These are phyloP conservation scores for Benthosema pterotum DNA, from an alignment of 2,797 vertebrate species.

Conservation along the genomic window DNA sequence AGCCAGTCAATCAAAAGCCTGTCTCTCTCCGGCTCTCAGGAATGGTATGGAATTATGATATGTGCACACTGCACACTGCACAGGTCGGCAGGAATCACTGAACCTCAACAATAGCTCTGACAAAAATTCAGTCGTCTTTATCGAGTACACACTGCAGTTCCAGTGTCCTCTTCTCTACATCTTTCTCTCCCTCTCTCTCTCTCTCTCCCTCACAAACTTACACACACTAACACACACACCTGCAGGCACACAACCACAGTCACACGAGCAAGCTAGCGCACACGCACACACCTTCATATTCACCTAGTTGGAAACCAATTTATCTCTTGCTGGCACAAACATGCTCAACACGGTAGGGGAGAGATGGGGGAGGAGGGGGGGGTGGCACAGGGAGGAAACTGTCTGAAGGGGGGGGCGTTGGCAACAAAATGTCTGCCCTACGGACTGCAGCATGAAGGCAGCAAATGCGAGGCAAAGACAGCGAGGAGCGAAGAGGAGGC, in stretches of 20 bases:
- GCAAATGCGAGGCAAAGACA: conserved; percentile 22
- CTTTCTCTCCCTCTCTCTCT: too few species aligned
- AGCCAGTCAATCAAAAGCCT: background rate
- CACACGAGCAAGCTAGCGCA: conserved; percentile 19
- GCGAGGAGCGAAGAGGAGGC: conserved; percentile 16
- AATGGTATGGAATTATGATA: background rate
- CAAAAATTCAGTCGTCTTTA: too few species aligned
- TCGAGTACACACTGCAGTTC: too few species aligned
- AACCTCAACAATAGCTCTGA: background rate
- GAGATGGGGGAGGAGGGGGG: too few species aligned
- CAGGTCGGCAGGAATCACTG: background rate
- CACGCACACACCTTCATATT: background rate
- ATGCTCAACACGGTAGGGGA: conserved; percentile 33
- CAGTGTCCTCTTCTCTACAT: too few species aligned
- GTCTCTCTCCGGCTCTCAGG: background rate
- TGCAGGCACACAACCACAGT: background rate
- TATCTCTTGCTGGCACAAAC: conserved; percentile 20
- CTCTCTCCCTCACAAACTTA: background rate
- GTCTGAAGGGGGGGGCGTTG: background rate
- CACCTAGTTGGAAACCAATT: conserved; percentile 17
- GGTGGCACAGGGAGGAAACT: too few species aligned
- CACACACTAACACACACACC: conserved; percentile 15
- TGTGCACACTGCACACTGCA: too few species aligned
- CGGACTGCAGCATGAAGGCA: conserved; percentile 1
- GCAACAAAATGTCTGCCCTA: conserved; percentile 56